Conservation (phyloP, 2,888 invertebrate genomes). For the Crematogaster levior region DNA sequence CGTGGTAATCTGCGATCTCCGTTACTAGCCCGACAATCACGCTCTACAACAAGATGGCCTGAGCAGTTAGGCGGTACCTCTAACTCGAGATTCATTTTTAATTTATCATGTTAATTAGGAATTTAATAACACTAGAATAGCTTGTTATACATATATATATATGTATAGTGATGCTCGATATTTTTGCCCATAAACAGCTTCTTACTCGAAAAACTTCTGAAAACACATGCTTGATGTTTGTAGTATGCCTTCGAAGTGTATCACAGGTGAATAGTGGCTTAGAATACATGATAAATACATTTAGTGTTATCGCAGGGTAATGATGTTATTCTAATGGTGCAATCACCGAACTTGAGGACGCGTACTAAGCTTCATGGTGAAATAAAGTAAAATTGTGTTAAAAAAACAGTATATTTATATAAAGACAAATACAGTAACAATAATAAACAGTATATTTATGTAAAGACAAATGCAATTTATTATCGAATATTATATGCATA, state of each 20-base stretch:
- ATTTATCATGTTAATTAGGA: conserved; percentile 29
- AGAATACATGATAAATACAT: too few species aligned
- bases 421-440: too few species aligned
- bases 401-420: too few species aligned
- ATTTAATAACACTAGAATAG: neutral
- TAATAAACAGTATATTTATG: too few species aligned
- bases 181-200: neutral
- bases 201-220: neutral
- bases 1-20: conserved; percentile 63
- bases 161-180: too few species aligned
- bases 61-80: neutral
- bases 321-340: neutral
- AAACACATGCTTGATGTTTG: neutral
- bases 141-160: too few species aligned
- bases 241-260: neutral
- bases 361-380: neutral
- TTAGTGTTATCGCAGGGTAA: neutral
- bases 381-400: neutral
- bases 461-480: neutral
- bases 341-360: neutral
- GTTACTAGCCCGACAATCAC: conserved; percentile 47
- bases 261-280: neutral
- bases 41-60: conserved; percentile 36
- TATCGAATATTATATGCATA: neutral
- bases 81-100: conserved; percentile 35